Evolutionary conservation across 2,888 invertebrate species (phyloP).

Genomic region (Lasioglossum zephyrum): DNA sequence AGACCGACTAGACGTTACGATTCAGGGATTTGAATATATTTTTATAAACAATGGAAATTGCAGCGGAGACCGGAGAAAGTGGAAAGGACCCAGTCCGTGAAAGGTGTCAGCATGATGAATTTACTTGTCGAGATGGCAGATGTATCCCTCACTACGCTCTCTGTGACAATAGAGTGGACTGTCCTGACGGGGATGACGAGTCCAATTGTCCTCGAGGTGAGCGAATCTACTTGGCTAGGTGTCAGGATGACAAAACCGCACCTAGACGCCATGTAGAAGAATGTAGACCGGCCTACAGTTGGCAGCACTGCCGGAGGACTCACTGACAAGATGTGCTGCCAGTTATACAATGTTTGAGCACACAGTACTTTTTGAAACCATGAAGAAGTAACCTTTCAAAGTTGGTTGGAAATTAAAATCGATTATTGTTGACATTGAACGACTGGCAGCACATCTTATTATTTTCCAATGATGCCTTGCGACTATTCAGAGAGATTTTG

Average conservation of each 20-base stretch:
- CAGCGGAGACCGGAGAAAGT: conserved; percentile 75
- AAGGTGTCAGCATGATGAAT: conserved; percentile 83
- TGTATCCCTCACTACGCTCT: conserved; percentile 84
- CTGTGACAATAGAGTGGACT: conserved; percentile 87
- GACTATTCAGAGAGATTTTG: background rate
- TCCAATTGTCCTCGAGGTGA: conserved; percentile 84
- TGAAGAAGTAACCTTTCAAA: background rate
- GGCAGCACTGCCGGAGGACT: conserved; percentile 26
- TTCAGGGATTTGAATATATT: background rate
- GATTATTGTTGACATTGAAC: background rate
- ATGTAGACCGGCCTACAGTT: conserved; percentile 26
- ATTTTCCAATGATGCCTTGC: background rate
- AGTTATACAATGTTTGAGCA: background rate
- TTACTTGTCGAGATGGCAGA: conserved; percentile 86
- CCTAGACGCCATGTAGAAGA: conserved; percentile 20
- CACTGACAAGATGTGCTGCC: conserved; percentile 8
- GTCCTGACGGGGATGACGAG: conserved; percentile 87
- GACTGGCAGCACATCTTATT: background rate
- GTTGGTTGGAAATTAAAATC: background rate
- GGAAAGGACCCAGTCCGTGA: conserved; percentile 29
- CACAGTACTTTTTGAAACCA: background rate
- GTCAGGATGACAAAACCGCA: background rate
- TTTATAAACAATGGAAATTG: conserved; percentile 31
- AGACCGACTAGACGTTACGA: background rate
- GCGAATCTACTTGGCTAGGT: background rate